Conservation (phyloP, 2,797 vertebrate species). For the Iguana delicatissima region DNA sequence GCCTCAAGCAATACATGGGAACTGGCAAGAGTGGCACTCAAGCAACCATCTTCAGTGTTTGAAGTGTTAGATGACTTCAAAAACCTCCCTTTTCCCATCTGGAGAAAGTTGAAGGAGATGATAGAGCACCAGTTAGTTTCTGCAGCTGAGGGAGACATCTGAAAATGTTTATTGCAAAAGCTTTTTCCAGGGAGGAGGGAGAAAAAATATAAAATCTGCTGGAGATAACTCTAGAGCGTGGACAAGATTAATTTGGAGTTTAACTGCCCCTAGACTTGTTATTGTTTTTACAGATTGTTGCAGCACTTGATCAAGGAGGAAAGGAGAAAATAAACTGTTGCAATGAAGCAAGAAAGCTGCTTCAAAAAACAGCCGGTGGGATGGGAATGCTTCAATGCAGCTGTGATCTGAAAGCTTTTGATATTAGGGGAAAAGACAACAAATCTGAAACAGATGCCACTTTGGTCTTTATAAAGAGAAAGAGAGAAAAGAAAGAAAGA, state of each 20-base stretch:
- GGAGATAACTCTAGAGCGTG: conserved; percentile 67
- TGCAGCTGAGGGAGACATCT: conserved; percentile 45
- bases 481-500: background rate
- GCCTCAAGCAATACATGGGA: background rate
- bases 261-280: conserved; percentile 67
- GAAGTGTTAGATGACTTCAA: background rate
- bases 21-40: background rate
- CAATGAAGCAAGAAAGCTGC: conserved; percentile 70
- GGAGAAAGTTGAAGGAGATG: background rate
- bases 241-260: conserved; percentile 75
- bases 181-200: conserved; percentile 23
- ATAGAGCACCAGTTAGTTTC: conserved; percentile 28
- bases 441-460: conserved; percentile 53
- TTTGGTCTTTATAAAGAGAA: conserved; percentile 58
- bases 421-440: conserved; percentile 44
- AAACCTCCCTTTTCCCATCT: background rate
- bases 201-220: conserved; percentile 47
- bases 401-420: conserved; percentile 59
- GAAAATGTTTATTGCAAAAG: conserved; percentile 70
- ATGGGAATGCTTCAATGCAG: conserved; percentile 61
- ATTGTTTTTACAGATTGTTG: conserved; percentile 73
- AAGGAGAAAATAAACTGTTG: conserved; percentile 71
- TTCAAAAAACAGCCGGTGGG: conserved; percentile 58
- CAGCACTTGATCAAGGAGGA: conserved; percentile 68
- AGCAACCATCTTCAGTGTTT: background rate